These are phyloP conservation scores for Mus minutoides DNA, from an alignment of 2,797 vertebrate genomes.

Conservation along the genomic window DNA sequence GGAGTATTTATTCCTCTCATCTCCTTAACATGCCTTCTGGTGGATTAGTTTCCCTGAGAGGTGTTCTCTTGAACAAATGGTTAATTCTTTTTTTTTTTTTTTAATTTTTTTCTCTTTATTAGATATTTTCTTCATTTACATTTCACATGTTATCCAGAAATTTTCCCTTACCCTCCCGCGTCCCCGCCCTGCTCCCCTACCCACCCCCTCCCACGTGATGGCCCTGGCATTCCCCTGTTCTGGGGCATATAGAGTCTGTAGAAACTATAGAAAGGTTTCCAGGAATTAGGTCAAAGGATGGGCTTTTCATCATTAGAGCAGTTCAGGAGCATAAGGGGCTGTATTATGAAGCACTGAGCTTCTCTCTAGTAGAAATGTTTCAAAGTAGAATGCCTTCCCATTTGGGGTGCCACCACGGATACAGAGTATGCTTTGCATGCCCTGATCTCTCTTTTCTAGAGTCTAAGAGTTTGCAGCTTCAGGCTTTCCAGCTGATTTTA, in stretches of 20 bases:
- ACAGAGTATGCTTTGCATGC: neutral
- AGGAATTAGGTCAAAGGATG: neutral
- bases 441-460: neutral
- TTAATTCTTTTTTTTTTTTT: too few relatives aligned
- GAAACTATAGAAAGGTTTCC: slow-evolving; percentile 22
- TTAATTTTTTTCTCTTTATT: too few relatives aligned
- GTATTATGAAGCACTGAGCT: neutral
- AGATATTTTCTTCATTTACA: too few relatives aligned
- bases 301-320: slow-evolving; percentile 9
- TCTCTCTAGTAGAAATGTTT: neutral
- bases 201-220: too few relatives aligned
- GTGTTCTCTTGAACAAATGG: neutral
- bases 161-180: too few relatives aligned
- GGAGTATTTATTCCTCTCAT: neutral
- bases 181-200: too few relatives aligned
- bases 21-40: neutral
- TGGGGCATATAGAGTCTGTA: too few relatives aligned
- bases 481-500: slow-evolving; percentile 55
- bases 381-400: neutral
- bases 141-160: too few relatives aligned
- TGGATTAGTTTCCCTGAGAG: neutral
- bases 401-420: neutral
- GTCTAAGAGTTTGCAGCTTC: slow-evolving; percentile 21
- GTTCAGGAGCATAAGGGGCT: neutral
- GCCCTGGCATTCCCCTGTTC: too few relatives aligned